These are phyloP conservation scores for Yponomeuta sedellus DNA, from an alignment of 2,888 invertebrate genomes.

Conservation along the genomic window DNA sequence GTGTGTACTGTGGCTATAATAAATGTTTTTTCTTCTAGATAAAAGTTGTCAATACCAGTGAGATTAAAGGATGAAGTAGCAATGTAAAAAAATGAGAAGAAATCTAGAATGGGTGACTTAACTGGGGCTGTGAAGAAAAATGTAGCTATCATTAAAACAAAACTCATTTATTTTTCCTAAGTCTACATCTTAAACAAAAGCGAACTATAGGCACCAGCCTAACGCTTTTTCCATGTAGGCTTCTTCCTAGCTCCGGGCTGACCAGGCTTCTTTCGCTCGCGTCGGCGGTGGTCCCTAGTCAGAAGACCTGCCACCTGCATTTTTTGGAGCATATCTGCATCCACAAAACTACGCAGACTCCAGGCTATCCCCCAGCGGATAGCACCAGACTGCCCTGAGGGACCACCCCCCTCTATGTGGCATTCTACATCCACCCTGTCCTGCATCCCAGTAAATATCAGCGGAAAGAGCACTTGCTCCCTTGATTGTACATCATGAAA, in stretches of 20 bases:
- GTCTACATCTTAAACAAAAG: background rate
- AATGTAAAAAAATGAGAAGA: no score
- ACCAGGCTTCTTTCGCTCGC: slow-evolving; percentile 95
- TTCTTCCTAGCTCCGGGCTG: slow-evolving; percentile 93
- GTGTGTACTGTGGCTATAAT: no score
- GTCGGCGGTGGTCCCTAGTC: slow-evolving; percentile 84
- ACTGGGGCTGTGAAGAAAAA: background rate
- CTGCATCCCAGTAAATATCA: slow-evolving; percentile 86
- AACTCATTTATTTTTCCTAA: slow-evolving; percentile 4
- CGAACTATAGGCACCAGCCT: slow-evolving; percentile 36
- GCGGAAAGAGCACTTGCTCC: slow-evolving; percentile 91
- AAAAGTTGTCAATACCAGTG: no score
- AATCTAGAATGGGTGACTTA: no score
- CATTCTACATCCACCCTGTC: slow-evolving; percentile 90
- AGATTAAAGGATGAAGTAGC: no score
- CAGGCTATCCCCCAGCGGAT: slow-evolving; percentile 92
- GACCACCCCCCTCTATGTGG: slow-evolving; percentile 82
- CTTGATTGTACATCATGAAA: slow-evolving; percentile 83
- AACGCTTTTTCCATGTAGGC: slow-evolving; percentile 95
- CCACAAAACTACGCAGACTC: slow-evolving; percentile 89
- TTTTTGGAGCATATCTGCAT: slow-evolving; percentile 83
- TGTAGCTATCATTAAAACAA: background rate
- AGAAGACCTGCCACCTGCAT: slow-evolving; percentile 94
- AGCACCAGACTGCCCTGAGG: slow-evolving; percentile 90
- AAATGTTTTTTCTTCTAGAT: no score